Base-by-base conservation (phyloP, 2,888 invertebrate species). In the Caenorhabditis macrosperma region DNA sequence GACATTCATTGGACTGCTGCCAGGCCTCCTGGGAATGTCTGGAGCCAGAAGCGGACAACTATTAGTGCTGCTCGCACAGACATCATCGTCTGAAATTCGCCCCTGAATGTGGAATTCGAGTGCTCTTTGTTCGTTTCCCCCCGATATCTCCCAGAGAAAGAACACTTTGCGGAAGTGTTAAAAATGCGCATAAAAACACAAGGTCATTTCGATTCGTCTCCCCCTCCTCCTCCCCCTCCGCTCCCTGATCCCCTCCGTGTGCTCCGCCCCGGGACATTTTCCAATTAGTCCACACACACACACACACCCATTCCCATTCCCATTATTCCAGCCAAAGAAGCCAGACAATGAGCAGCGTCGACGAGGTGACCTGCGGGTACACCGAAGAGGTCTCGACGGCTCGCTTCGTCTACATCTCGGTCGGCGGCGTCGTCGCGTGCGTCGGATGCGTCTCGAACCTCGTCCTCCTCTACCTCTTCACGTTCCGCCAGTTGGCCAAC, bases 401-500 rank as follows among this genome's bases (percentile, higher is more conserved):
- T 15, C 54, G 86, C 30, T 85, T 85, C 61, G 46, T 82, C 44
- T 83, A 85, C 74, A 84, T 86, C n/a, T 80, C 78, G 20, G 33
- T 78, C 28, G 82, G 81, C 12, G 83, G 83, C 20, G 46, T 63
- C 28, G 54, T 85, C 26, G 84, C 85, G 1, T 66, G 66, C 48
- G 6, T 66, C 68, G 86, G 86, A 30, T 71, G 78, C 22, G 35
- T 81, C 54, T 82, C 69, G 17, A 87, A 87, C 64, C 35, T 84
- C 12, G 44, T 87, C 10, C 83, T 87, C 22, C 57, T 81, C 44
- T 85, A 78, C 44, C 64, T 87, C 15, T 87, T 87, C 79, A 77
- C 78, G 24, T 72, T 76, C n/a, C 75, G 82, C 17, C 80, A 77
- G 26, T 50, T 72, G 26, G 63, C 83, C 24, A 85, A 84, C 64